These are phyloP conservation scores for Aplocera efformata DNA, from an alignment of 2,888 invertebrate genomes.

Conservation along the genomic window DNA sequence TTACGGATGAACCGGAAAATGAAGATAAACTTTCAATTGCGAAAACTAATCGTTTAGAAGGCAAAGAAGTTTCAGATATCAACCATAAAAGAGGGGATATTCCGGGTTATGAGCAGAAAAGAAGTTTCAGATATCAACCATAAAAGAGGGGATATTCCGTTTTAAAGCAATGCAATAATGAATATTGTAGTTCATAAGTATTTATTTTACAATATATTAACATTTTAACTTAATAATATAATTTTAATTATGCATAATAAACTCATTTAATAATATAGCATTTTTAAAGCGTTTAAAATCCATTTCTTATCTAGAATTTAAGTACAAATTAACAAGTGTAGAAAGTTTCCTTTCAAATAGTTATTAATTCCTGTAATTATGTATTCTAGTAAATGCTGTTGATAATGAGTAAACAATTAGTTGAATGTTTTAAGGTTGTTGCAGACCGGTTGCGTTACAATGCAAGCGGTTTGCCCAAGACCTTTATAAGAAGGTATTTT, in stretches of 20 bases:
- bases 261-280: too few species aligned
- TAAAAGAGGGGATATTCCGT: constrained; percentile 15
- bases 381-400: constrained; percentile 6
- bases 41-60: not conserved
- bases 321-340: too few species aligned
- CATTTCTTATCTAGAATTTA: too few species aligned
- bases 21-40: not conserved
- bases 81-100: constrained; percentile 13
- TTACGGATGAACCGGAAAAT: constrained; percentile 4
- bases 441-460: not conserved
- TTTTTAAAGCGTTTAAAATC: too few species aligned
- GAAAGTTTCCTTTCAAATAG: too few species aligned
- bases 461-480: too few species aligned
- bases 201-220: constrained; percentile 24
- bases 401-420: too few species aligned
- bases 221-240: constrained; percentile 2
- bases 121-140: not conserved
- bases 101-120: constrained; percentile 7
- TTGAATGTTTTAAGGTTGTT: not conserved
- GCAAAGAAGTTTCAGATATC: not conserved
- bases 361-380: not conserved
- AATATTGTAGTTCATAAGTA: constrained; percentile 23
- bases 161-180: constrained; percentile 8
- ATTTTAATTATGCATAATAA: too few species aligned
- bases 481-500: too few species aligned